These are phyloP conservation scores for Percina caprodes DNA, from an alignment of 2,113 vertebrate genomes.

Conservation along the genomic window DNA sequence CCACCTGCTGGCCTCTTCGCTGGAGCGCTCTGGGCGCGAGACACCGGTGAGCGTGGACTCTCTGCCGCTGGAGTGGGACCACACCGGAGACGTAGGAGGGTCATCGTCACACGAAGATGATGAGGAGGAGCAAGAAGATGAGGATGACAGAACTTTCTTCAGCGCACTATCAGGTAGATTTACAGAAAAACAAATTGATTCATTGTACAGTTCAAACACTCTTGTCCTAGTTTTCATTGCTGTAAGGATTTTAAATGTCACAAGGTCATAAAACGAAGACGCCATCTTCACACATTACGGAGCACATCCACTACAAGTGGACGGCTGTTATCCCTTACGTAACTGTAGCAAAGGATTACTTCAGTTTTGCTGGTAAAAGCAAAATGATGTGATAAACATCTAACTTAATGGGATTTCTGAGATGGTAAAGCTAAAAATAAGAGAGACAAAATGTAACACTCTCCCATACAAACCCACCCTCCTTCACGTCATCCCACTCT, in stretches of 20 bases:
- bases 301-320: background rate
- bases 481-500: constrained; percentile 23
- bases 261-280: background rate
- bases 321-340: background rate
- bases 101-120: constrained; percentile 93
- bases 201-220: background rate
- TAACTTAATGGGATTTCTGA: background rate
- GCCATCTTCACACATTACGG: too few relatives aligned
- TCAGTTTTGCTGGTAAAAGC: background rate
- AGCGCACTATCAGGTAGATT: constrained; percentile 91
- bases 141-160: constrained; percentile 86
- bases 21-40: constrained; percentile 91
- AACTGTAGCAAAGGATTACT: background rate
- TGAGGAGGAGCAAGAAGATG: constrained; percentile 86
- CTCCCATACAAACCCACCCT: background rate
- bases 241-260: background rate
- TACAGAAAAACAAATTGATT: background rate
- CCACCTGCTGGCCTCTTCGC: constrained; percentile 82
- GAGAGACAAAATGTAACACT: background rate
- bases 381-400: background rate
- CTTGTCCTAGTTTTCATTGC: background rate
- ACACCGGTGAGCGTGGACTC: constrained; percentile 96
- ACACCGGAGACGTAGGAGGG: constrained; percentile 94
- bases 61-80: constrained; percentile 97
- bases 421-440: background rate